Evolutionary conservation across 2,797 vertebrate species (phyloP).

Genomic region (Alosa sapidissima): DNA sequence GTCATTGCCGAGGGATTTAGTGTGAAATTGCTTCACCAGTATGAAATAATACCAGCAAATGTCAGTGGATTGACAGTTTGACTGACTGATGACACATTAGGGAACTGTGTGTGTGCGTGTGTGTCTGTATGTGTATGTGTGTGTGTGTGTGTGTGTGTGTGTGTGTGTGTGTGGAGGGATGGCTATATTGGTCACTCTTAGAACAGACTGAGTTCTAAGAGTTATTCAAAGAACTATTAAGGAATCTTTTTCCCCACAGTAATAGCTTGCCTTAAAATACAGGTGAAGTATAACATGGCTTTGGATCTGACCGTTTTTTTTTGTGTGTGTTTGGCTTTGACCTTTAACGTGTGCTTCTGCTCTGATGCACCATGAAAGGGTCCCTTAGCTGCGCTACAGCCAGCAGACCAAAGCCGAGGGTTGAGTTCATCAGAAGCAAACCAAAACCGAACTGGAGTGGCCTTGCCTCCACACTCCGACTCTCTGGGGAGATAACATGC

Average conservation of each 20-base stretch:
- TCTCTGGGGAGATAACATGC: neutral
- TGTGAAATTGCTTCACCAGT: neutral
- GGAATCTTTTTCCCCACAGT: neutral
- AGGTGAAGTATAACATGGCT: neutral
- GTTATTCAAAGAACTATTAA: neutral
- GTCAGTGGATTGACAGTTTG: neutral
- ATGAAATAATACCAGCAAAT: neutral
- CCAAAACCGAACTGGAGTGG: neutral
- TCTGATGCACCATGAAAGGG: constrained; percentile 11
- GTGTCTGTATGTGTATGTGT: neutral
- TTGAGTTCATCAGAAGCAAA: neutral
- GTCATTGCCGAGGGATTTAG: neutral
- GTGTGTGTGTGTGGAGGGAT: neutral
- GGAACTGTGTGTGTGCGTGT: neutral
- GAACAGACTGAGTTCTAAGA: too few relatives aligned
- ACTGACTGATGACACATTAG: neutral
- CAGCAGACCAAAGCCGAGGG: neutral
- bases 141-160: constrained; percentile 9
- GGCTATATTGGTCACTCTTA: neutral
- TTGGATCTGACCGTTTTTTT: neutral
- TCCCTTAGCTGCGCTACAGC: neutral
- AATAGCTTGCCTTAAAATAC: neutral
- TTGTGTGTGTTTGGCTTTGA: neutral
- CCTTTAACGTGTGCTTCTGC: neutral
- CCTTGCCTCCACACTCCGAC: neutral